Base-by-base conservation (phyloP, 2,113 vertebrate species). In the Alexandromys fortis region DNA sequence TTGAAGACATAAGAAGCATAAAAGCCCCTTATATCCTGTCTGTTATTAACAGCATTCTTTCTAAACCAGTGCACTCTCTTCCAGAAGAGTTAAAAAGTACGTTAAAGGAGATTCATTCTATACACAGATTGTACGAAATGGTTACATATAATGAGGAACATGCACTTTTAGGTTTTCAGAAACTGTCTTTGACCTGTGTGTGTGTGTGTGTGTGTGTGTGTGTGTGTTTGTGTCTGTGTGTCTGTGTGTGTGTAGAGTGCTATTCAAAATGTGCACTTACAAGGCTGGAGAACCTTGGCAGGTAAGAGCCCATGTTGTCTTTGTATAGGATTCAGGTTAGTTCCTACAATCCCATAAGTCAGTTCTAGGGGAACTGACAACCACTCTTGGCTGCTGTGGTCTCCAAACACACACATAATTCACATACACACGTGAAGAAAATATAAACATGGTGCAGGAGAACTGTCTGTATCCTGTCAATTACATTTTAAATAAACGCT, bases 121-220 rank as follows among this genome's bases (percentile, higher is more conserved):
- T 35, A 68, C 35, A 92, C 14, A 86, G 11, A 86, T 5, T 78
- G 24, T 26, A 94, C 82, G 42, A 83, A 87, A 78, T 0, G 0
- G 21, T 78, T 95, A 89, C 75, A 24, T 61, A 92, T 85, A 38
- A 85, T 42, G 14, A 92, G 13, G 88, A 94, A 93, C 72, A 92
- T 0, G 86, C 85, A 33, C 28, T 94, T 85, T 86, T 55, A 81
- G 73, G 76, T 19, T 94, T 90, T 14, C 26, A 85, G 21, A 86
- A 93, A 90, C 24, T 93, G 75, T 9, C 73, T 82, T 92, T 97
- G 93, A 89, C 26, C 89, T 96, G 42, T 72, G 82, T 72, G 30
- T 58, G 11, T n/a, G 2, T 13, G 19, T 35, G 8, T 38, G 3
- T 26, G 3, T n/a, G 0, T 81, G 58, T 30, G 35, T 77, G 12